A percentile compares a stretch with the other conserved stretches of the same genome.
These are phyloP conservation scores for Cossypha dichroa DNA, from an alignment of 2,797 vertebrate genomes.

Conservation along the genomic window DNA sequence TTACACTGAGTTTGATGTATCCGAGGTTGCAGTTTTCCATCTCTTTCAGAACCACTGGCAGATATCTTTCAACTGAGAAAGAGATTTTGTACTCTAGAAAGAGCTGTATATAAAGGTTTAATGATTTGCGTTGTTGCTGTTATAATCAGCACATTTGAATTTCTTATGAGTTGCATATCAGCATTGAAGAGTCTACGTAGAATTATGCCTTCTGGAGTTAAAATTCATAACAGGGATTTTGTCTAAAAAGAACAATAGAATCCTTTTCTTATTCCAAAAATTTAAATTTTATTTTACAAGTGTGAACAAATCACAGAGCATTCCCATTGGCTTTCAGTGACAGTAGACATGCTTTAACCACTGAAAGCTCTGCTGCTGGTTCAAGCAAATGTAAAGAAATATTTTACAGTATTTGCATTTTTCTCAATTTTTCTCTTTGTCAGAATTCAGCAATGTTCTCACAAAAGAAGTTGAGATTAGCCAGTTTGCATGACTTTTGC, in stretches of 20 bases:
- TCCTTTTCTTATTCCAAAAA: neutral
- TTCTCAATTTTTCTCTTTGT: neutral
- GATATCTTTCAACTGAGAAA: neutral
- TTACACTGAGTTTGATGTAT: neutral
- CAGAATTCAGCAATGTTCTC: neutral
- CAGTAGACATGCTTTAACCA: neutral
- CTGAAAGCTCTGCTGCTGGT: neutral
- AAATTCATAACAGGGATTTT: neutral
- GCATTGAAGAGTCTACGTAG: neutral
- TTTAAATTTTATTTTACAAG: neutral
- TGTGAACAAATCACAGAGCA: neutral
- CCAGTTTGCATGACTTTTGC: neutral
- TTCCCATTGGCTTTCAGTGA: neutral
- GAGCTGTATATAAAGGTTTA: neutral
- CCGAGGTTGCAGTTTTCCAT: neutral
- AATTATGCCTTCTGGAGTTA: neutral
- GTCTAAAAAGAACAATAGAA: neutral
- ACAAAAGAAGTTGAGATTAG: neutral
- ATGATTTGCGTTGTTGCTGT: neutral
- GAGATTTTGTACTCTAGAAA: neutral
- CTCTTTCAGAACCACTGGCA: neutral
- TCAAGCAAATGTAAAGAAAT: neutral
- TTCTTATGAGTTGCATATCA: accelerated
- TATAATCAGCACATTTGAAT: neutral
- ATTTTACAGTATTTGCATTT: neutral